A percentile compares a stretch with the other conserved stretches of the same genome.
These are phyloP conservation scores for Forbesichthys agassizii DNA, from an alignment of 2,113 vertebrate species.

Conservation along the genomic window DNA sequence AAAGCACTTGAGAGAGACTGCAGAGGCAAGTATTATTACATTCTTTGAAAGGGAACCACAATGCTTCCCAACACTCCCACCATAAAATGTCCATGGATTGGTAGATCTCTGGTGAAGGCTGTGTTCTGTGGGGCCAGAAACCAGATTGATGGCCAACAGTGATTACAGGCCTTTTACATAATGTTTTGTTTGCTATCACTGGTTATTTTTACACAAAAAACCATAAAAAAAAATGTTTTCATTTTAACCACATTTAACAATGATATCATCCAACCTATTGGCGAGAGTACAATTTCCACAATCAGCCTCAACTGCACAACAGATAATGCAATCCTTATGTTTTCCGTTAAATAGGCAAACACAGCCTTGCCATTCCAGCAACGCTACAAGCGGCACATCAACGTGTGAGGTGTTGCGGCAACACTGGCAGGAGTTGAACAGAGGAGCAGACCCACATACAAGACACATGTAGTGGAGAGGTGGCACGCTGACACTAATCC, in stretches of 20 bases:
- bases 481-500: constrained; percentile 71
- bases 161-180: constrained; percentile 5
- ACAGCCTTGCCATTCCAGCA: not conserved
- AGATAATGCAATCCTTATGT: not conserved
- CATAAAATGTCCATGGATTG: constrained; percentile 12
- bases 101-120: not conserved
- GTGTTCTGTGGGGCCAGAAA: not conserved
- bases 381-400: not conserved
- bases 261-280: too few species aligned
- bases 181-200: constrained; percentile 9
- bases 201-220: not conserved
- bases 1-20: constrained; percentile 21
- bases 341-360: not conserved
- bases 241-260: too few species aligned
- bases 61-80: not conserved
- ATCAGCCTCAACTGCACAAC: too few species aligned
- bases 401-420: not conserved
- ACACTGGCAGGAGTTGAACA: constrained; percentile 27
- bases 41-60: constrained; percentile 3
- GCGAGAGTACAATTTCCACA: too few species aligned
- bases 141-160: constrained; percentile 11
- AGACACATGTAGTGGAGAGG: constrained; percentile 32
- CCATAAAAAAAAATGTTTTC: not conserved
- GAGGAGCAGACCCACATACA: constrained; percentile 40
- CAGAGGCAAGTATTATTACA: constrained; percentile 9